Evolutionary conservation across 2,797 vertebrate species (phyloP).

Genomic region (Rhynchotus rufescens): DNA sequence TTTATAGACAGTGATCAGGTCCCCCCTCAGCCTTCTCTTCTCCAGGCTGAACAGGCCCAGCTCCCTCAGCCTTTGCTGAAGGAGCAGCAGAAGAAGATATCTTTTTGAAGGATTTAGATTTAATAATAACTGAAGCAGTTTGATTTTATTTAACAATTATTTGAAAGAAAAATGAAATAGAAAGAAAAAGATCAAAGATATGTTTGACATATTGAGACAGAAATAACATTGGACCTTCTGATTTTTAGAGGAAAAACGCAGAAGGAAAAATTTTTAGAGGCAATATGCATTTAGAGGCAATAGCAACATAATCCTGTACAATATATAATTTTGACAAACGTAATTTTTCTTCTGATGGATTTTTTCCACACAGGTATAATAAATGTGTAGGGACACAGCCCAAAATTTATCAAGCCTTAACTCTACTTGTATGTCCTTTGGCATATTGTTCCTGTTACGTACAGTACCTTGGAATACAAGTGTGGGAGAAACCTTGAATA

Average conservation of each 20-base stretch:
- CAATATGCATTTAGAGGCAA: not conserved
- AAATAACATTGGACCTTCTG: not conserved
- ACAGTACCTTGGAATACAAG: not conserved
- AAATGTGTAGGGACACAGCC: not conserved
- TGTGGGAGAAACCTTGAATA: not conserved
- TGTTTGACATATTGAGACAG: not conserved
- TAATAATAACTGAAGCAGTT: not conserved
- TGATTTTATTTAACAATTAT: not conserved
- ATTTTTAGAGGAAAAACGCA: not conserved
- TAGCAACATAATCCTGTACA: not conserved
- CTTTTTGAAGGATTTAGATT: not conserved
- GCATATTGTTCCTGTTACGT: not conserved
- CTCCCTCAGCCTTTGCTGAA: no score
- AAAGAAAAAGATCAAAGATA: not conserved
- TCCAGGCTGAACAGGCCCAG: no score
- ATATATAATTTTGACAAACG: not conserved
- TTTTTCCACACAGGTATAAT: not conserved
- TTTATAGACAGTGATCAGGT: no score
- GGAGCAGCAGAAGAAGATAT: no score
- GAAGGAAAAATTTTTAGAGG: not conserved
- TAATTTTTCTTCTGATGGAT: not conserved
- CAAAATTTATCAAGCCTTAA: not conserved
- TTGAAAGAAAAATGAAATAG: not conserved
- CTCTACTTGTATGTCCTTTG: not conserved
- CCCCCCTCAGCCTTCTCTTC: no score